phyloP scores from a whole-genome alignment of 2,888 invertebrate genomes.

The Andrena minutula region DNA sequence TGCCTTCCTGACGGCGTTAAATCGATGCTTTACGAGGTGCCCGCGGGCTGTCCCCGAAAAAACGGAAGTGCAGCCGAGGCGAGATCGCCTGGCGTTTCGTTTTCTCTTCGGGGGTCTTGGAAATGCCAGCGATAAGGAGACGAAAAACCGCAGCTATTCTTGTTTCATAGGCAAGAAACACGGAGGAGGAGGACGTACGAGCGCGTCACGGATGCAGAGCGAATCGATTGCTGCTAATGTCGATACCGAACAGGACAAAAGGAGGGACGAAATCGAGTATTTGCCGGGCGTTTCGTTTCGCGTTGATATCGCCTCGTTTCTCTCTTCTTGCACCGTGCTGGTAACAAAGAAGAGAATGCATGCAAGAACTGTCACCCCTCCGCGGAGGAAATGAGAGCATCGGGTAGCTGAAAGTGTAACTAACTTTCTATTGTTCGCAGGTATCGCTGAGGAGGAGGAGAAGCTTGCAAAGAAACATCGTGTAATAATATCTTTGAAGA shows the following conservation, averaged over 20 bases:
- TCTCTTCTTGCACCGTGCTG: not conserved
- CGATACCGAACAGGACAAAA: slow-evolving; percentile 74
- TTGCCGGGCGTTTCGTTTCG: slow-evolving; percentile 78
- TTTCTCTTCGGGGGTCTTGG: slow-evolving; percentile 8
- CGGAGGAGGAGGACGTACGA: slow-evolving; percentile 30
- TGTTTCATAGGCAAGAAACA: slow-evolving; percentile 47
- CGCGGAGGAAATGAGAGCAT: not conserved
- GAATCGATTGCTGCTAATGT: slow-evolving; percentile 80
- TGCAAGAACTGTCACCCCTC: slow-evolving; percentile 1
- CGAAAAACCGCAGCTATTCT: slow-evolving; percentile 51
- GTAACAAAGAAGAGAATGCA: not conserved
- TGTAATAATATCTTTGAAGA: too few species aligned
- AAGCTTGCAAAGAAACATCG: not conserved
- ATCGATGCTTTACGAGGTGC: not conserved
- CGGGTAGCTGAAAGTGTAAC: not conserved
- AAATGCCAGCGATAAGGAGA: slow-evolving; percentile 5
- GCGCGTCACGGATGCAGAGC: slow-evolving; percentile 69
- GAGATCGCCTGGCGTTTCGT: slow-evolving; percentile 19
- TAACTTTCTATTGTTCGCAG: not conserved
- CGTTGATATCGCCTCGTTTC: slow-evolving; percentile 44
- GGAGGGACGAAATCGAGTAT: slow-evolving; percentile 70
- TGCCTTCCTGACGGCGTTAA: not conserved
- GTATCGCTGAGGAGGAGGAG: not conserved
- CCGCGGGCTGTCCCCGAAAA: not conserved
- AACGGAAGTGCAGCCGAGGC: slow-evolving; percentile 2